Conservation (phyloP, 2,113 vertebrate species). For the Mohoua ochrocephala region DNA sequence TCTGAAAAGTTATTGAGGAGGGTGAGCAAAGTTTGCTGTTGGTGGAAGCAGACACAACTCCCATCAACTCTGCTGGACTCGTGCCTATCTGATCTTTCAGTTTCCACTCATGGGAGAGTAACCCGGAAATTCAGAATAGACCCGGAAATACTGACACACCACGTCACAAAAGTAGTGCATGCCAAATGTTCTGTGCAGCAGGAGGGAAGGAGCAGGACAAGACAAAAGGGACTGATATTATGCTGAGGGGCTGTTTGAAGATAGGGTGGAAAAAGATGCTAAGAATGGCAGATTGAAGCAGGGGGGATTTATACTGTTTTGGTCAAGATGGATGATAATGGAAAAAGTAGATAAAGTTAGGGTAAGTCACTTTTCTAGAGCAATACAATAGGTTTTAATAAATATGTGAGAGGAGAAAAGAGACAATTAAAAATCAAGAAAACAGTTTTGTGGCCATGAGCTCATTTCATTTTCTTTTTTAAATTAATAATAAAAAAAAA, state of each 20-base stretch:
- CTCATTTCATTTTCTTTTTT: not conserved
- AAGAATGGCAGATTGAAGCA: not conserved
- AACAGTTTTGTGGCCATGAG: not conserved
- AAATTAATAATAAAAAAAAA: not conserved
- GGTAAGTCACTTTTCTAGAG: not conserved
- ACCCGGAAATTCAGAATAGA: not conserved
- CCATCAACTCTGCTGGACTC: not conserved
- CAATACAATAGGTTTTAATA: not conserved
- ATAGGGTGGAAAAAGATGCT: not conserved
- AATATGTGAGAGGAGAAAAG: fast-evolving
- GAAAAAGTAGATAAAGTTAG: not conserved
- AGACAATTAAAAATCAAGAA: not conserved
- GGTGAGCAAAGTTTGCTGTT: not conserved
- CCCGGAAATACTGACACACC: not conserved
- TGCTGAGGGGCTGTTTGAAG: not conserved
- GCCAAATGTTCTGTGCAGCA: not conserved
- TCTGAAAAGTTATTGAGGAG: not conserved
- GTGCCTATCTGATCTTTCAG: not conserved
- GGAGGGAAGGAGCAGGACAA: not conserved
- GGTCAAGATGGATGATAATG: not conserved
- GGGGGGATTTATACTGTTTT: not conserved
- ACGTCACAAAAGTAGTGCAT: not conserved
- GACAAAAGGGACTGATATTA: not conserved
- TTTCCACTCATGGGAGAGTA: not conserved
- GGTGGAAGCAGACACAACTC: not conserved